Evolutionary conservation across 2,888 invertebrate species (phyloP).

Genomic region (Proisotoma minuta): DNA sequence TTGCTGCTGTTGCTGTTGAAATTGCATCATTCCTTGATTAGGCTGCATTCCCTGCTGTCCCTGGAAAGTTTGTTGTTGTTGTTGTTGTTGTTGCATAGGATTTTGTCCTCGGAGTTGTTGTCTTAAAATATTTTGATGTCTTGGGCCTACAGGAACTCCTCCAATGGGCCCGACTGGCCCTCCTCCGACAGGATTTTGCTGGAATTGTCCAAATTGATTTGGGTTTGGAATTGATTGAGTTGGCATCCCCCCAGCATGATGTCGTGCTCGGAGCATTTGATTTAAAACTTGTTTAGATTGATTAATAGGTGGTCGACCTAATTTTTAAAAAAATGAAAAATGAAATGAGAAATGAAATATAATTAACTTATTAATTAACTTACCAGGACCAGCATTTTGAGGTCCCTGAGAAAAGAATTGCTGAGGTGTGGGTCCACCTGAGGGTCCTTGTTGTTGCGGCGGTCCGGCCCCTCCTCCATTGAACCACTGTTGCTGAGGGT

Average conservation of each 20-base stretch:
- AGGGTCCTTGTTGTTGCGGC: slow-evolving; percentile 49
- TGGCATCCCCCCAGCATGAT: slow-evolving; percentile 59
- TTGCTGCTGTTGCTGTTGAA: too few relatives aligned
- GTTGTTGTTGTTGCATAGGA: slow-evolving; percentile 26
- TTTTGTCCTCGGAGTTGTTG: slow-evolving; percentile 43
- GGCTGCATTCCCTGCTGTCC: slow-evolving; percentile 38
- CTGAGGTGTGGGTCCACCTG: slow-evolving; percentile 53
- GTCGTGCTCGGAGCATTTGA: slow-evolving; percentile 73
- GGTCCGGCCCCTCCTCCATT: slow-evolving; percentile 31
- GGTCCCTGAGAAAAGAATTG: slow-evolving; percentile 51
- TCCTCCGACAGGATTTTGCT: slow-evolving; percentile 25
- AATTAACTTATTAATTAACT: slow-evolving; percentile 1
- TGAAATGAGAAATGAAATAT: background rate
- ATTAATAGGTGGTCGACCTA: slow-evolving; percentile 54
- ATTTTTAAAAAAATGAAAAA: slow-evolving; percentile 28
- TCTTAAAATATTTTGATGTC: slow-evolving; percentile 43
- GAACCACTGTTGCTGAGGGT: slow-evolving; percentile 34
- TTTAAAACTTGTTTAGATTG: slow-evolving; percentile 75
- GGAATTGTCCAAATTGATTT: slow-evolving; percentile 44
- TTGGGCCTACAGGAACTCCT: slow-evolving; percentile 12
- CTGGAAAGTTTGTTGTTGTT: slow-evolving; percentile 39
- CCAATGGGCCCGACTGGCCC: slow-evolving; percentile 17
- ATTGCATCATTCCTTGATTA: slow-evolving; percentile 49
- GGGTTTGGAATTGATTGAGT: slow-evolving; percentile 48
- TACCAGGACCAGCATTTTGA: slow-evolving; percentile 18